phyloP scores from a whole-genome alignment of 1,140 invertebrate species.

The Oryctes rhinoceros region DNA sequence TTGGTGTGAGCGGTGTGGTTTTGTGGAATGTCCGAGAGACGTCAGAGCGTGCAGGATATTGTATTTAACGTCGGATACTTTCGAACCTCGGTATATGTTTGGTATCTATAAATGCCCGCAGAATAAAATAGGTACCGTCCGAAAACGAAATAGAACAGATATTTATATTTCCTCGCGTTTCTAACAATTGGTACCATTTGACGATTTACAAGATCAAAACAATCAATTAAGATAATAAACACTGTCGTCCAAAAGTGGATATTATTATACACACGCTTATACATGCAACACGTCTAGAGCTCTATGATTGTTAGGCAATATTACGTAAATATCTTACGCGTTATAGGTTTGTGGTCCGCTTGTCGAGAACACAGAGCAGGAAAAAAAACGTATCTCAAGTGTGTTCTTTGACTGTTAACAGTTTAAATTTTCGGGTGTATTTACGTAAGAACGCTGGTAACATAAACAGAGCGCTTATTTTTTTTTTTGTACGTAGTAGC shows the following conservation, averaged over 20 bases:
- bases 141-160: neutral
- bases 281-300: neutral
- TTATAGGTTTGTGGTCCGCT: neutral
- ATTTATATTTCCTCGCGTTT: neutral
- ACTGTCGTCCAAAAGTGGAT: neutral
- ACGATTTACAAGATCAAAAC: conserved; percentile 13
- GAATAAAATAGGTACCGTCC: no score
- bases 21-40: no score
- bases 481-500: neutral
- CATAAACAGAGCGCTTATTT: neutral
- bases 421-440: conserved; percentile 6
- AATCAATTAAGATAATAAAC: conserved; percentile 15
- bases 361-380: neutral
- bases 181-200: conserved; percentile 14
- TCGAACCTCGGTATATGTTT: no score
- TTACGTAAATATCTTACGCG: neutral
- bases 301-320: neutral
- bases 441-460: neutral
- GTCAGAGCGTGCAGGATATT: no score
- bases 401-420: conserved; percentile 18
- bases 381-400: neutral
- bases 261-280: conserved; percentile 2
- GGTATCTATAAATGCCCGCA: no score
- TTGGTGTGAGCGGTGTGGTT: no score
- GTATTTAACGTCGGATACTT: no score